Percentiles rank a stretch among this genome's conserved stretches.
These are phyloP conservation scores for Amniataba percoides DNA, from an alignment of 2,797 vertebrate species.

Conservation along the genomic window DNA sequence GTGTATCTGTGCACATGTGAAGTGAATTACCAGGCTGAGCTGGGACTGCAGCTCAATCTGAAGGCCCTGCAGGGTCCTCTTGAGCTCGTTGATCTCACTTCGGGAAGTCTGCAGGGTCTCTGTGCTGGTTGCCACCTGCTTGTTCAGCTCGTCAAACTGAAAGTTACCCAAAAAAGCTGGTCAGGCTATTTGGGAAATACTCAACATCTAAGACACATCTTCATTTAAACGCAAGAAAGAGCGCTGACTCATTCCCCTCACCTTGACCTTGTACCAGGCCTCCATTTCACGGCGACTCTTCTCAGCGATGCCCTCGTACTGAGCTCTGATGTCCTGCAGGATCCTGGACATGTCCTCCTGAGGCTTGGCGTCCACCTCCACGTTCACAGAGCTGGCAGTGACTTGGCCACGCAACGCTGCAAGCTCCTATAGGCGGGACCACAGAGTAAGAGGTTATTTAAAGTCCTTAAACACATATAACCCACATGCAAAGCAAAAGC, in stretches of 20 bases:
- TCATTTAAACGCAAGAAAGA: not conserved
- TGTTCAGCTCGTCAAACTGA: conserved; percentile 83
- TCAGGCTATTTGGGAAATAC: not conserved
- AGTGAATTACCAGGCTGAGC: conserved; percentile 77
- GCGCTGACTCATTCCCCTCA: conserved; percentile 48
- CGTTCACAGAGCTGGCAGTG: conserved; percentile 72
- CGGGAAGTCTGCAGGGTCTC: conserved; percentile 70
- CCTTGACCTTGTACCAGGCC: conserved; percentile 84
- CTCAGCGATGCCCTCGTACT: conserved; percentile 79
- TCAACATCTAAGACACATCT: not conserved
- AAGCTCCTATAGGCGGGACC: conserved; percentile 71
- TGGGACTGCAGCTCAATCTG: conserved; percentile 86
- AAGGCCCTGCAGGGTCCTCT: conserved; percentile 79
- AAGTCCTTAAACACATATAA: not conserved
- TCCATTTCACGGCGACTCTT: conserved; percentile 83
- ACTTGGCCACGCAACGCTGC: conserved; percentile 60
- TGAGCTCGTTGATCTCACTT: conserved; percentile 80
- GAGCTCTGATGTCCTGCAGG: conserved; percentile 69
- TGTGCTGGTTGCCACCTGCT: conserved; percentile 68
- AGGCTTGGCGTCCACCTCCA: conserved; percentile 80
- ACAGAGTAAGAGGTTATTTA: not conserved
- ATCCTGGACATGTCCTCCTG: conserved; percentile 66
- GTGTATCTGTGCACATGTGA: not conserved
- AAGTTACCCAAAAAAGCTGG: not conserved
- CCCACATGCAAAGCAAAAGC: fast-evolving